Base-by-base conservation (phyloP, 1,140 invertebrate genomes). In the Cotesia typhae region DNA sequence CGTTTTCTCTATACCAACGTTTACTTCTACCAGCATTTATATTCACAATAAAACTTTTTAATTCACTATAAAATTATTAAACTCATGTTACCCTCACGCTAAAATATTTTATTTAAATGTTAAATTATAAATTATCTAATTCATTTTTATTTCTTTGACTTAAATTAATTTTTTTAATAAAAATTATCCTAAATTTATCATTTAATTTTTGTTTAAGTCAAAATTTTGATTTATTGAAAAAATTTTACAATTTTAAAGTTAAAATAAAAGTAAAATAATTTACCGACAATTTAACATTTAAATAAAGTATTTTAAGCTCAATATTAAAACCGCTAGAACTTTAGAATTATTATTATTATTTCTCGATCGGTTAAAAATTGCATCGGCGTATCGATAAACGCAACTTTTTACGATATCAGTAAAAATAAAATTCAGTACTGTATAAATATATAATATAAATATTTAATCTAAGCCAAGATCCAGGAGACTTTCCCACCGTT, bases 401-500 rank as follows among this genome's bases (percentile, higher is more conserved):
- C 0, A 7, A 47, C 6, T 47, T 47, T 47, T 47, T 47, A 47
- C 10, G 41, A 47, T 28, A 28, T 28, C 28, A 28, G 28, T 3
- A 28, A 59, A 59, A 5, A 28, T 59, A 5, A 59, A 59, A 59
- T 20, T 28, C 28, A 28, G 14, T 55, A 5, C n/a, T 55, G 28
- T 28, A 28, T 55, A 14, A 1, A n/a, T 6, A 55, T 55, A 4
- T 55, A 5, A n/a, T 14, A 55, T 17, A 14, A 14, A 55, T 55
- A 14, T 14, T 20, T 55, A 6, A 14, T 28, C 14, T 59, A 28
- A 28, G 10, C 14, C 36, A 37, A 63, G 36, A 63, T 63, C 28
- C 10, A 3, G 17, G n/a, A n/a, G 35, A 36, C 60, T 41, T 63
- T 63, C 60, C 60, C 41, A 51, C 41, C 47, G 41, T 65, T 65